Percentiles rank a stretch among this genome's conserved stretches.
phyloP scores from a whole-genome alignment of 2,113 vertebrate genomes.

The Ptychochromis oligacanthus region DNA sequence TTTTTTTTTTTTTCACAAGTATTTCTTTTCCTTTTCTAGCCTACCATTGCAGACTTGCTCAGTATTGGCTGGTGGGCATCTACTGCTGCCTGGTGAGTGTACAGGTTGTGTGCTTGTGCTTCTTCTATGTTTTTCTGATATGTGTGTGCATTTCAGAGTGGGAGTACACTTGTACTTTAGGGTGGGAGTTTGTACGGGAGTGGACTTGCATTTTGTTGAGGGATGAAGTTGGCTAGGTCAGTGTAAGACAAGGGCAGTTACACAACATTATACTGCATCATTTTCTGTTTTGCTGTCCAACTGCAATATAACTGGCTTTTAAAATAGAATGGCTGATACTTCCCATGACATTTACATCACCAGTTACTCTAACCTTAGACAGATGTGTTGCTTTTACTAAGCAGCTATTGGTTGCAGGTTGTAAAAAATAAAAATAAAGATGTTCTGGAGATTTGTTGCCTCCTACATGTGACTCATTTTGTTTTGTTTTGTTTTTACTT shows the following conservation, averaged over 20 bases:
- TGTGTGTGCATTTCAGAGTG: conserved; percentile 31
- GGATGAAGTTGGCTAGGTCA: conserved; percentile 19
- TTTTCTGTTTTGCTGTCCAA: conserved; percentile 27
- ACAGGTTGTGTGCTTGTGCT: background rate
- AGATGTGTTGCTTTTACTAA: conserved; percentile 26
- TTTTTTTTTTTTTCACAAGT: background rate
- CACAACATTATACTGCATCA: conserved; percentile 32
- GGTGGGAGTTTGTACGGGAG: conserved; percentile 30
- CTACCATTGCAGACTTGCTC: conserved; percentile 92
- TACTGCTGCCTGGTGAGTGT: conserved; percentile 91
- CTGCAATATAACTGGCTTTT: conserved; percentile 25
- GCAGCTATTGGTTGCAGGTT: conserved; percentile 4
- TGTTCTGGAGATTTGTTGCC: background rate
- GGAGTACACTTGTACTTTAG: conserved; percentile 31
- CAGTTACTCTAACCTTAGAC: conserved; percentile 1
- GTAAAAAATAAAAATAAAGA: conserved; percentile 24
- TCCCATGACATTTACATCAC: conserved; percentile 50
- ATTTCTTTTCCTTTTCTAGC: conserved; percentile 75
- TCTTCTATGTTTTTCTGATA: conserved; percentile 8
- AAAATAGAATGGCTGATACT: conserved; percentile 16
- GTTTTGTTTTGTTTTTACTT: conserved; percentile 8
- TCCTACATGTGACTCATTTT: conserved; percentile 28
- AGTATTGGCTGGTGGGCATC: conserved; percentile 98
- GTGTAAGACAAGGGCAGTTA: conserved; percentile 36
- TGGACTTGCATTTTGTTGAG: conserved; percentile 27